Base-by-base conservation (phyloP, 2,113 vertebrate genomes). In the Melanerpes aurifrons region DNA sequence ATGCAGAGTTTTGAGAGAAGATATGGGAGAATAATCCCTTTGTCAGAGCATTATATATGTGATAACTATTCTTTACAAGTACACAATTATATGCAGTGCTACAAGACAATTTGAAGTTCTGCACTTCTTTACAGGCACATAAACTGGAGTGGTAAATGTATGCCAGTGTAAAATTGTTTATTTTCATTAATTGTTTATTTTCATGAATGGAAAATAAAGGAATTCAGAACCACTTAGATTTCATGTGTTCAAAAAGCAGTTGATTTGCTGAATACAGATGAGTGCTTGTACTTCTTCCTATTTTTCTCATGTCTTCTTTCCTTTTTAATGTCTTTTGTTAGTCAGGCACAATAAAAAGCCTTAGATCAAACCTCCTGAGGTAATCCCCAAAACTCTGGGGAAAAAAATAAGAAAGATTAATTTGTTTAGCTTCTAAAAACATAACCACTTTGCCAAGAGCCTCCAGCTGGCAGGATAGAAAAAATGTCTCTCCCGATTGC, bases 371-470 rank as follows among this genome's bases (percentile, higher is more conserved):
- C 37, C 81, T 80, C 87, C 84, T 70, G 71, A 94, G 68, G 75
- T 93, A 89, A 93, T 87, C 92, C 75, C 50, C 47, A 57, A 77
- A 92, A 84, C 69, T 93, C 57, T 10, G 20, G 29, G 69, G 70
- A 64, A 94, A 64, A 94, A 93, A 94, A 85, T 62, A 95, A 71
- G 79, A 87, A 94, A 79, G 78, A 86, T 54, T 24, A 75, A 96
- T 95, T 92, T 94, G 80, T 92, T 96, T 88, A 76, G 71, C 61
- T 92, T 93, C 77, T 92, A 73, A 91, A 94, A 93, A 45, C 68
- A 80, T 40, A 68, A 72, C 62, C 47, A 58, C 50, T 86, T 88
- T 92, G 71, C 86, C 93, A 92, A 95, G 81, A 93, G 78, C 72
- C 77, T 93, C 93, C 91, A 96, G 86, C 86, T 96, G 95, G 89